phyloP scores from a whole-genome alignment of 1,140 invertebrate genomes.

The Ruditapes philippinarum region DNA sequence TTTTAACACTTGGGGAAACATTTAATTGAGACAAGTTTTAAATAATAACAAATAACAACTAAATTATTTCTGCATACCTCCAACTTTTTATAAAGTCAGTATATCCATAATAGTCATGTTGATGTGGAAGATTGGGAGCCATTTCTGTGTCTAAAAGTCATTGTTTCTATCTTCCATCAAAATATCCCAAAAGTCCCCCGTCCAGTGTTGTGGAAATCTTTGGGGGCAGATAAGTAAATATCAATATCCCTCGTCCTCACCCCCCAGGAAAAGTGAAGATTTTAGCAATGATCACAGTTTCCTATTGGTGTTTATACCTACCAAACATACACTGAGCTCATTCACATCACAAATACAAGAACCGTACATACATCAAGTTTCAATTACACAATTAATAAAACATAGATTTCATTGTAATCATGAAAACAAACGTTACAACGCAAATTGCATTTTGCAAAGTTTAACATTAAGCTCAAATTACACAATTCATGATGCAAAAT shows the following conservation, averaged over 20 bases:
- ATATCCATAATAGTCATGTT: neutral
- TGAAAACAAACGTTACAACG: too few species aligned
- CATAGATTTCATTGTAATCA: too few species aligned
- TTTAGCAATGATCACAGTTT: neutral
- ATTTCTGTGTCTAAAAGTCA: neutral
- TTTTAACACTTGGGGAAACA: too few species aligned
- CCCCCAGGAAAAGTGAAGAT: neutral
- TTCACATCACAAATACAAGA: too few species aligned
- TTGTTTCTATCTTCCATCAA: neutral
- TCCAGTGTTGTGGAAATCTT: constrained; percentile 20
- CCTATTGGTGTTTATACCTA: neutral
- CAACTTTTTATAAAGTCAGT: neutral
- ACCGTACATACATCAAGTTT: too few species aligned
- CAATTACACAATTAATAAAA: too few species aligned
- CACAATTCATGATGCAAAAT: too few species aligned
- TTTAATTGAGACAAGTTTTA: too few species aligned
- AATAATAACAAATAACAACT: too few species aligned
- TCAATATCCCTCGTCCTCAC: neutral
- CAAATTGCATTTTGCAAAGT: too few species aligned
- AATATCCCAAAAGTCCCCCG: constrained; percentile 31
- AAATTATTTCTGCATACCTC: neutral
- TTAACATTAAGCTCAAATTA: too few species aligned
- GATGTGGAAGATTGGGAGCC: neutral
- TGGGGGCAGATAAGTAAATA: neutral
- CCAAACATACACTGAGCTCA: neutral